phyloP scores from a whole-genome alignment of 1,140 invertebrate genomes.

The Trigoniulus corallinus region DNA sequence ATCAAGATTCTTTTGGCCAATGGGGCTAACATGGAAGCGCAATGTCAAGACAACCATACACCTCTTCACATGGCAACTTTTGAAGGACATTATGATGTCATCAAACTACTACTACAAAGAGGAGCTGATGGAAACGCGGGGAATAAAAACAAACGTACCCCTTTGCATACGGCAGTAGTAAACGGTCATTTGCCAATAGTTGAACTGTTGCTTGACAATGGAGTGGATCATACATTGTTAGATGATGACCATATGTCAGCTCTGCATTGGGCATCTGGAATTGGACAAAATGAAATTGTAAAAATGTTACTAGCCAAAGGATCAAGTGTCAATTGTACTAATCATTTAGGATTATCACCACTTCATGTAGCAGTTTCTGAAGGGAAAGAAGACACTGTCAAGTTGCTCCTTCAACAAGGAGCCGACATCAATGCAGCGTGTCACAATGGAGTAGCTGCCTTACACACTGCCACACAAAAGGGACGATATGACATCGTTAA shows the following conservation, averaged over 20 bases:
- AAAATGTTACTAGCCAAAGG: not conserved
- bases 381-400: not conserved
- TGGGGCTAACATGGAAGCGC: conserved; percentile 67
- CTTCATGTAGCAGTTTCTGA: not conserved
- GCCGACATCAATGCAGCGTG: not conserved
- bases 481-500: not conserved
- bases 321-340: not conserved
- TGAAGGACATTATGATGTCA: conserved; percentile 63
- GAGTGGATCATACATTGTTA: not conserved
- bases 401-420: not conserved
- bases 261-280: not conserved
- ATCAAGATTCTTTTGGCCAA: conserved; percentile 64
- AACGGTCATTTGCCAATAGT: conserved; percentile 53
- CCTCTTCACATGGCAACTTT: conserved; percentile 72
- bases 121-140: conserved; percentile 55
- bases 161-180: conserved; percentile 86
- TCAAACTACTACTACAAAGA: conserved; percentile 53
- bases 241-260: not conserved
- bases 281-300: not conserved
- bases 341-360: not conserved
- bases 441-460: not conserved
- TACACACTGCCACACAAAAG: not conserved
- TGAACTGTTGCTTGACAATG: conserved; percentile 22
- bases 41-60: conserved; percentile 82
- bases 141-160: conserved; percentile 85